Evolutionary conservation across 1,140 invertebrate genomes (phyloP), one percentile per base, ranked within the genome.

Genomic region (Hycleus phaleratus): DNA sequence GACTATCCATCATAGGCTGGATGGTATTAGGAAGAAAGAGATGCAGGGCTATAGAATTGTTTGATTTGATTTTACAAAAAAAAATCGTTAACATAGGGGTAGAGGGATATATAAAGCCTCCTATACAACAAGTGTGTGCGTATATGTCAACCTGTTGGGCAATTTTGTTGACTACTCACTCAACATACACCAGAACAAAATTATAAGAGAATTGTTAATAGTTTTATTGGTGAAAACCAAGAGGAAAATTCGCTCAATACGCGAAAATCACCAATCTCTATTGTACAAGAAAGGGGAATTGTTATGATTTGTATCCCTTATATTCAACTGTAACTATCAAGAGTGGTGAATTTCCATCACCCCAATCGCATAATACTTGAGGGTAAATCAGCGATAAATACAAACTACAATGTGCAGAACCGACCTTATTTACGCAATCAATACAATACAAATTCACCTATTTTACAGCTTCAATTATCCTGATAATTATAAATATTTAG

Each of bases 251-350:
- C 32, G 32, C 7, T 32, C 4, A 3, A 32, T 32, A 32, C 4
- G 1, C 7, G 32, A 32, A 7, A 32, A 32, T 32, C 32, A 32
- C 32, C 32, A 32, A 7, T 1, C 26, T 7, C 32, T 32, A 7
- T 7, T 7, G 18, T 32, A 32, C 7, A 32, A 32, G 32, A 32
- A 32, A 32, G 32, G 32, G 32, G 32, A 18, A 32, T 57, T 57
- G 60, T 62, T 65, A 65, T 65, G 63, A 65, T 65, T 65, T 65
- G 63, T 62, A 65, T 56, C 58, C 60, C 58, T 53, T 54, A 62
- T 62, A 32, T 59, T 50, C 54, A 60, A 50, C 60, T 62, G 63
- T 54, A 50, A 60, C 56, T 59, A 60, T 62, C 58, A 60, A 60
- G 57, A 60, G 56, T 57, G 60, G 51, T 42, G 57, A 52, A 50